Evolutionary conservation across 2,888 invertebrate species (phyloP).

Genomic region (Helobdella robusta): DNA sequence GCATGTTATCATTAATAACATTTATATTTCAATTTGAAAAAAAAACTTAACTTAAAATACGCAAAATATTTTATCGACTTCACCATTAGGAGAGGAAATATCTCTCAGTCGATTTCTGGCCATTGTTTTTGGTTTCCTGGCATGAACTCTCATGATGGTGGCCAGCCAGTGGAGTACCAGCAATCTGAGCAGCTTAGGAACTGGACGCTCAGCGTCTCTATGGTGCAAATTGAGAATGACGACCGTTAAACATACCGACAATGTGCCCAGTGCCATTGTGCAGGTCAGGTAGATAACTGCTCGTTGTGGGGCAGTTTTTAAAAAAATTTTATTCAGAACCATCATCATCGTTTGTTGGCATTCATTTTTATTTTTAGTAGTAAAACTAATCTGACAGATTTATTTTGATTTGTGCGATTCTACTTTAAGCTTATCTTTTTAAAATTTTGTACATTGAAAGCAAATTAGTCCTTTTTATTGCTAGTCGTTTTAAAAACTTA

Average conservation of each 20-base stretch:
- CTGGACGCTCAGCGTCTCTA: conserved; percentile 31
- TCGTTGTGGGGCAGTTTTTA: too few relatives aligned
- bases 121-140: conserved; percentile 31
- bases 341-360: too few relatives aligned
- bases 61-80: conserved; percentile 29
- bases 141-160: conserved; percentile 30
- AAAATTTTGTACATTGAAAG: too few relatives aligned
- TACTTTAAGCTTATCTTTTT: too few relatives aligned
- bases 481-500: too few relatives aligned
- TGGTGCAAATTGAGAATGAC: conserved; percentile 36
- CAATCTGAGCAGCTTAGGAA: conserved; percentile 32
- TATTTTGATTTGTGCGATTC: too few relatives aligned
- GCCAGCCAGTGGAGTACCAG: conserved; percentile 33
- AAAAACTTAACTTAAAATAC: conserved; percentile 32
- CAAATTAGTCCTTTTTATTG: too few relatives aligned
- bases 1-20: too few relatives aligned
- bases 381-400: too few relatives aligned
- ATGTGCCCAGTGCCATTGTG: conserved; percentile 36
- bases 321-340: neutral
- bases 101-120: conserved; percentile 20
- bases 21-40: too few relatives aligned
- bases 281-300: conserved; percentile 36
- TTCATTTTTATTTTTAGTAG: too few relatives aligned
- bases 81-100: too few relatives aligned
- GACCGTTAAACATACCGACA: conserved; percentile 35